Evolutionary conservation across 2,888 invertebrate species (phyloP), one percentile per base, ranked within the genome.

Genomic region (Oeneis ivallda): DNA sequence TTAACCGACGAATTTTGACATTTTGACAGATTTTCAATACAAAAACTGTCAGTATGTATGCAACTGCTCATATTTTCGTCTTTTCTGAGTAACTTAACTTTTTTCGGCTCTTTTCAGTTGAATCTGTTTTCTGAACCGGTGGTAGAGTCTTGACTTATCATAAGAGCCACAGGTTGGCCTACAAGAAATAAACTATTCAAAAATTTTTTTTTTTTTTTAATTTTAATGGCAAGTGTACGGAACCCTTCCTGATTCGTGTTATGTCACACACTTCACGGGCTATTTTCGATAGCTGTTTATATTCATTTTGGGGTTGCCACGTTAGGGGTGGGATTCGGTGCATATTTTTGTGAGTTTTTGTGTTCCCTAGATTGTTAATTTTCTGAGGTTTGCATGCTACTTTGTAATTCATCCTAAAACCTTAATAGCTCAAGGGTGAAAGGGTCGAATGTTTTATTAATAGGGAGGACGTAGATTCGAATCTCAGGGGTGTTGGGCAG

Each of bases 291-390:
- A 52, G 61, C 52, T 52, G 61, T 61, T 61, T 61, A 65, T 68
- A 68, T 65, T 66, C 62, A 62, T 68, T 68, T 68, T 65, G 52
- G 68, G 68, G 68, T 65, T 63, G 63, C 65, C 45, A 62, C 56
- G 54, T 65, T 63, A 63, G 54, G 60, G 67, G 67, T 58, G 26
- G 61, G 9, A n/a, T 34, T 15, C 37, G 59, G 59, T 59, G 61
- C 41, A 61, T 61, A 61, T 61, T 61, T 61, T 61, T 61, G 61
- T 26, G 37, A 37, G 13, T 50, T 61, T 61, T 61, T 50, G 49
- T 61, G 49, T 61, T 61, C 10, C 26, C 19, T 37, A 52, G 61
- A 61, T 61, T 52, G 61, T 61, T 61, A 52, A 61, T 61, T 61
- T 52, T 19, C 26, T 39, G 26, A 50, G 13, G 50, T 52, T 60